Evolutionary conservation across 2,797 vertebrate species (phyloP), one percentile per base, ranked within the genome.

Genomic region (Siniperca obscura): DNA sequence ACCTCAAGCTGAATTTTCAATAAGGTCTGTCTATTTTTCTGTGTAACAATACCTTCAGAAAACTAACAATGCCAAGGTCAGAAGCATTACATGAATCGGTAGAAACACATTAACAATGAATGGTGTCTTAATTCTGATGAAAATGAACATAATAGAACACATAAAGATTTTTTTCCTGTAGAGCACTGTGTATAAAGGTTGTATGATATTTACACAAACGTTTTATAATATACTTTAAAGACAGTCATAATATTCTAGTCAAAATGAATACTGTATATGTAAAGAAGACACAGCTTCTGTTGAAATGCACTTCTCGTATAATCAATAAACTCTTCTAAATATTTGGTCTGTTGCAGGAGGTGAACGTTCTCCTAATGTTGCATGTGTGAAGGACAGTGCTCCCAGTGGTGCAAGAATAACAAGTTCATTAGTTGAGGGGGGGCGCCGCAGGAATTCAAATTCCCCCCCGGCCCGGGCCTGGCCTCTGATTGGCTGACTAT

Each of bases 351-450:
- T 48, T 85, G 85, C 70, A 79, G 82, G 83, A 87, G 82, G 92
- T 89, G 87, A 90, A 81, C 13, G 56, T 89, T 93, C 87, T 90
- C 90, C 86, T 86, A 78, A 64, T 85, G 87, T 86, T 89, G 85
- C 85, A 82, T 81, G 82, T 96, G 94, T 97, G 98, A 98, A 98
- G 97, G 97, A 98, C 98, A 97, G 95, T 95, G 95, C 96, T 98
- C 97, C 97, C 98, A 96, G 96, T 96, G 96, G 97, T 98, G 95
- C 95, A 96, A 93, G 97, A 97, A 97, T 98, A 99, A 99, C 98
- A 98, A 98, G 98, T 99, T 99, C 98, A 99, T 99, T 99, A 99
- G 97, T 97, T 90, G 95, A 86, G 87, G 87, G 95, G 96, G 94
- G 95, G 95, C 94, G 96, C 97, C 95, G 94, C 95, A 97, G 97